A percentile compares a stretch with the other conserved stretches of the same genome.
These are phyloP conservation scores for Arothron firmamentum DNA, from an alignment of 2,113 vertebrate species.

Conservation along the genomic window DNA sequence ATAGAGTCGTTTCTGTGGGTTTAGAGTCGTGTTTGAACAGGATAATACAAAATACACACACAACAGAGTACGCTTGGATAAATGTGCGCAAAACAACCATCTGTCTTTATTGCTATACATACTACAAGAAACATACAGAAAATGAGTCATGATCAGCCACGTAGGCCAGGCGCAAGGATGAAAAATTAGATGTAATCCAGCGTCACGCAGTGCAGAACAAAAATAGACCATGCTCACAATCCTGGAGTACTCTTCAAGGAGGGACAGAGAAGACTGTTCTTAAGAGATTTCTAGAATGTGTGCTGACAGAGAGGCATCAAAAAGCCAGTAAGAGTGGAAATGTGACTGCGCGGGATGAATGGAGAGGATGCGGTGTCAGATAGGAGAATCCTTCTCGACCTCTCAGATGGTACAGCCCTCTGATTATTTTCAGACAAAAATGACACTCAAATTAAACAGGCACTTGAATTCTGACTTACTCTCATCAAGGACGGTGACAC, in stretches of 20 bases:
- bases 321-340: no score
- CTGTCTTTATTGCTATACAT: neutral
- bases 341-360: no score
- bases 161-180: no score
- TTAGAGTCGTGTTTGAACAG: neutral
- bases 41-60: neutral
- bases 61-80: neutral
- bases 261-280: neutral
- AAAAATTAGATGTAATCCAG: neutral
- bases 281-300: neutral
- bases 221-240: neutral
- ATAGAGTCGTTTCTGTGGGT: conserved; percentile 16
- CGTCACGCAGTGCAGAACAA: neutral
- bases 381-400: no score
- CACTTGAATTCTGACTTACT: no score
- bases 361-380: no score
- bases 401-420: no score
- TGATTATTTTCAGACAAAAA: no score
- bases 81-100: neutral
- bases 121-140: neutral
- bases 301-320: no score
- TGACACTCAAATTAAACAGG: no score
- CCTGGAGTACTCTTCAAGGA: neutral
- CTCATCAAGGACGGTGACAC: no score
- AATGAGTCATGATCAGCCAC: no score